phyloP scores from a whole-genome alignment of 2,113 vertebrate genomes.

The Aphelocoma coerulescens region DNA sequence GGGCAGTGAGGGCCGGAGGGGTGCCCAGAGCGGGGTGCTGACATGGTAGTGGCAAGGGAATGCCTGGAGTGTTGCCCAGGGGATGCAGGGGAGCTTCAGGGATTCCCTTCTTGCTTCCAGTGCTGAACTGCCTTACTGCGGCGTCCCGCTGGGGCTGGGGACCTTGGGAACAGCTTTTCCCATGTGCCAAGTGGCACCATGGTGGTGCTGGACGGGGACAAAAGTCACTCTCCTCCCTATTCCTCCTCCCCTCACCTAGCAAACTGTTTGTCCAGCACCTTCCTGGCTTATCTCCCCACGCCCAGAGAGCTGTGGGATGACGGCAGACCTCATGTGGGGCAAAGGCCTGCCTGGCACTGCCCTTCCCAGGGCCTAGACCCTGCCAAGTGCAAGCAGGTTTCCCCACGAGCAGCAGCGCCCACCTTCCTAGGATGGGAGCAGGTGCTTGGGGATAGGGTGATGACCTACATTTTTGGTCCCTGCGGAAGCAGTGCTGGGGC shows the following conservation, averaged over 20 bases:
- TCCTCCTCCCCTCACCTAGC: constrained; percentile 11
- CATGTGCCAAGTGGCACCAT: background rate
- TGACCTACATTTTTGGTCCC: accelerated
- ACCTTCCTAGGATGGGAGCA: background rate
- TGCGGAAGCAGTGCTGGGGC: background rate
- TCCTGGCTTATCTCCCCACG: constrained; percentile 59
- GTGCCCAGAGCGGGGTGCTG: background rate
- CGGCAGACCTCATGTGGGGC: constrained; percentile 44
- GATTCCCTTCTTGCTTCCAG: background rate
- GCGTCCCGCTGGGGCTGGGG: accelerated
- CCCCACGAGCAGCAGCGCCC: background rate
- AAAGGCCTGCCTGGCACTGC: constrained; percentile 56
- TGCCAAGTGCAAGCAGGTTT: background rate
- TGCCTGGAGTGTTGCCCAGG: background rate
- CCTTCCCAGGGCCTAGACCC: background rate
- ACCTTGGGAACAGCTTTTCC: background rate
- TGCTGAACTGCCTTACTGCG: background rate
- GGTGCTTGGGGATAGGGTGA: background rate
- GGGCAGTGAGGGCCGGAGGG: background rate
- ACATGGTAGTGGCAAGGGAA: background rate
- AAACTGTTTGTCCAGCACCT: constrained; percentile 57
- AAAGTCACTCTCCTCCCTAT: constrained; percentile 41
- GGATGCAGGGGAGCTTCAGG: accelerated
- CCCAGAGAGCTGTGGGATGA: constrained; percentile 24
- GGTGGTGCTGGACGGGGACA: background rate